Evolutionary conservation across 2,888 invertebrate species (phyloP).

Genomic region (Cataglyphis livida): DNA sequence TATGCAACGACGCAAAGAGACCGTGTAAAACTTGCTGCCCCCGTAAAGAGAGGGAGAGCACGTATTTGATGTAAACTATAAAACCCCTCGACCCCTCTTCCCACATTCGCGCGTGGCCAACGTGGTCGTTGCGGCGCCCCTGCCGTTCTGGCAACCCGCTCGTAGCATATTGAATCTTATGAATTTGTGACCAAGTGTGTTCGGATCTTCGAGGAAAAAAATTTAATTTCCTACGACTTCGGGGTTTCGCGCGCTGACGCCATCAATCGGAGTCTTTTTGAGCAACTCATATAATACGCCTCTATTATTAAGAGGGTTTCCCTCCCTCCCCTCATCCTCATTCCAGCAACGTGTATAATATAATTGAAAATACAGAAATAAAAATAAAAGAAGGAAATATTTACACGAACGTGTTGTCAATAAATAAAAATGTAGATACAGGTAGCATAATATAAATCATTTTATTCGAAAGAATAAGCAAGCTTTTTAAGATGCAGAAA

Average conservation of each 20-base stretch:
- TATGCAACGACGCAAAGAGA: conserved; percentile 72
- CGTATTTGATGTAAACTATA: conserved; percentile 84
- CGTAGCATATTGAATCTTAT: conserved; percentile 84
- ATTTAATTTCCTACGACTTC: conserved; percentile 83
- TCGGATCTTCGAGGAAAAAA: conserved; percentile 76
- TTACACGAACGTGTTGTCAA: neutral
- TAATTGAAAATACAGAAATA: neutral
- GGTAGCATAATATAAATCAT: neutral
- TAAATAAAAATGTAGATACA: neutral
- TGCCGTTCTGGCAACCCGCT: conserved; percentile 69
- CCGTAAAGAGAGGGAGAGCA: conserved; percentile 63
- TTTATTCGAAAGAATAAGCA: neutral
- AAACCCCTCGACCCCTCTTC: conserved; percentile 60
- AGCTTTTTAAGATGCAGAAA: neutral
- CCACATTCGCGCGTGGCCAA: conserved; percentile 52
- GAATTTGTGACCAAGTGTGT: conserved; percentile 80
- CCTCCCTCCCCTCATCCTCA: too few relatives aligned
- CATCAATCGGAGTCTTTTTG: conserved; percentile 39
- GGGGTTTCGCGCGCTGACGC: conserved; percentile 74
- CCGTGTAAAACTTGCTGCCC: conserved; percentile 65
- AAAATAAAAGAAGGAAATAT: neutral
- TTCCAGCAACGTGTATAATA: neutral
- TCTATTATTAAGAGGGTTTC: neutral
- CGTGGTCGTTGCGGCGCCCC: conserved; percentile 62
- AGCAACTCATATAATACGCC: neutral